These are phyloP conservation scores for Chloroceryle aenea DNA, from an alignment of 2,113 vertebrate genomes.

Conservation along the genomic window DNA sequence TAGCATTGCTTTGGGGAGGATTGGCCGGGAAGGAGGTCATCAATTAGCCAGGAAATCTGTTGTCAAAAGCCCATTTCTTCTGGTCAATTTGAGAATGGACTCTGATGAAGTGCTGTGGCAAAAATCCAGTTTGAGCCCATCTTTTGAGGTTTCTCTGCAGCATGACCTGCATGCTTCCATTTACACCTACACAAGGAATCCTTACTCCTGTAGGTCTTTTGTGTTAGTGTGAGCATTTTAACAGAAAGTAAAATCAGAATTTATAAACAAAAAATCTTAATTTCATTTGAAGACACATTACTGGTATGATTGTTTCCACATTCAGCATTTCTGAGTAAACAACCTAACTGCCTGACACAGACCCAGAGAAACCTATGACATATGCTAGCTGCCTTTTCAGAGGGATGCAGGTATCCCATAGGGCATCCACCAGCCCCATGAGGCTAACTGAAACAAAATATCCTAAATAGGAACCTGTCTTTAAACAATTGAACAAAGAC, in stretches of 20 bases:
- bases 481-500: not conserved
- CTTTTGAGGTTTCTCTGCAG: not conserved
- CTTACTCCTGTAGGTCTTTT: not conserved
- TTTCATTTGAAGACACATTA: not conserved
- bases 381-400: not conserved
- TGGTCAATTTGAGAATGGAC: not conserved
- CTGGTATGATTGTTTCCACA: not conserved
- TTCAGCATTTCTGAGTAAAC: not conserved
- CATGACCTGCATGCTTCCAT: not conserved
- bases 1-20: not conserved
- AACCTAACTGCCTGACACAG: not conserved
- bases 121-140: not conserved
- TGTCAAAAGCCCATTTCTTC: not conserved
- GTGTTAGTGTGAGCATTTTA: not conserved
- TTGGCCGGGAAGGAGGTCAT: not conserved
- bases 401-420: not conserved
- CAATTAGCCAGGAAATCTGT: not conserved
- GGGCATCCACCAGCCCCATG: not conserved
- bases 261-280: not conserved
- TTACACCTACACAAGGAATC: not conserved
- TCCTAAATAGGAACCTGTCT: not conserved
- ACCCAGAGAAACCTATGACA: not conserved
- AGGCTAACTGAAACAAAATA: not conserved
- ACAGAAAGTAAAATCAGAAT: not conserved
- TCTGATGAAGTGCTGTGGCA: not conserved